Percentiles rank a stretch among this genome's conserved stretches.
Conservation (phyloP, 2,113 vertebrate species). For the Monopterus albus region DNA sequence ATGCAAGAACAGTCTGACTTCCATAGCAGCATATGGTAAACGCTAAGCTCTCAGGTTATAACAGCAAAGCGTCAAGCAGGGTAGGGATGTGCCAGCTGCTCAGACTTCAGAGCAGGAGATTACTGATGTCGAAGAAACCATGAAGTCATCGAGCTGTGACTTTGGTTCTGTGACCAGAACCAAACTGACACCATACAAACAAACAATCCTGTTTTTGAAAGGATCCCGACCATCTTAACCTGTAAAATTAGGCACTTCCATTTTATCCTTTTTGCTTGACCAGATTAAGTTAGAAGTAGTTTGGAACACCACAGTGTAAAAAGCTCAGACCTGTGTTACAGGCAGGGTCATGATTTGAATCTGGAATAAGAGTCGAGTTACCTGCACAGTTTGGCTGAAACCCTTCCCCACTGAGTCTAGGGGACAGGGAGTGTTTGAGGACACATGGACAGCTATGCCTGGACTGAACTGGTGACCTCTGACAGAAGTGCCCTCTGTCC, state of each 20-base stretch:
- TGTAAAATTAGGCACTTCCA: too few relatives aligned
- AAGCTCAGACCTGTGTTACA: too few relatives aligned
- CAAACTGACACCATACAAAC: background rate
- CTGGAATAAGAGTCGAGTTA: too few relatives aligned
- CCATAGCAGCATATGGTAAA: constrained; percentile 61
- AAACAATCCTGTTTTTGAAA: background rate
- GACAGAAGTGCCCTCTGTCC: constrained; percentile 19
- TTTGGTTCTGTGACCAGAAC: too few relatives aligned
- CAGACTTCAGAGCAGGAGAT: constrained; percentile 10
- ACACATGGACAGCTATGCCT: background rate
- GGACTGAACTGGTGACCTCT: constrained; percentile 7
- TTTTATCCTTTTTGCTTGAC: too few relatives aligned
- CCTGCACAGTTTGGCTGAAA: background rate
- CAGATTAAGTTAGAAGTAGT: too few relatives aligned
- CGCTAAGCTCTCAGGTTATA: constrained; percentile 52
- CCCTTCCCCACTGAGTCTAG: background rate
- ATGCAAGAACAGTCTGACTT: constrained; percentile 27
- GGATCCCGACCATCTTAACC: too few relatives aligned
- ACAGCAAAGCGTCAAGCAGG: constrained; percentile 14
- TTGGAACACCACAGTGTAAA: too few relatives aligned
- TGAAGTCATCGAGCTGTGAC: too few relatives aligned
- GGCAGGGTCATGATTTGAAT: too few relatives aligned
- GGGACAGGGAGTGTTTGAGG: background rate
- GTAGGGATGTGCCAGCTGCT: too few relatives aligned
- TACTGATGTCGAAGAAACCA: background rate